Evolutionary conservation across 1,140 invertebrate genomes (phyloP), one percentile per base, ranked within the genome.

Genomic region (Bombus polaris): DNA sequence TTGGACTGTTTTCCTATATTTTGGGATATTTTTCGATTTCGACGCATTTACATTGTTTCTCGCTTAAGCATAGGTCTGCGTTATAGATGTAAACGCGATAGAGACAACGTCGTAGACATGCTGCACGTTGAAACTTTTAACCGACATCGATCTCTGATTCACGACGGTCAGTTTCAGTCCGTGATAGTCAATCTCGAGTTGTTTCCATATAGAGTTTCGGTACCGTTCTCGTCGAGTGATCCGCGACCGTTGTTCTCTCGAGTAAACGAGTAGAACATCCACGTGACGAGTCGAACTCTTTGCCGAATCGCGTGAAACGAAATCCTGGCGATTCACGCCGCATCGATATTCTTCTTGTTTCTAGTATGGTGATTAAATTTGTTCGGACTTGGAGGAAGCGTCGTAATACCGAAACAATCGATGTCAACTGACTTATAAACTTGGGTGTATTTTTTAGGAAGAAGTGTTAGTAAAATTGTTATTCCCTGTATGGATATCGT

Each of bases 381-480:
- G 22, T 22, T 59, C 13, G 75, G 25, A 22, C 4, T 39, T 71
- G 25, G 76, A 71, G 39, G 42, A 76, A 71, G 18, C 70, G 76
- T 42, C 57, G n/a, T 47, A 15, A 65, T 81, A 77, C 66, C 76
- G 68, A 80, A 39, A 22, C 70, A 65, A 76, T 87, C 59, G 75
- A 79, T 79, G 81, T 78, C 47, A 85, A 62, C 89, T 71, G 85
- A 87, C 68, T 88, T 75, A 87, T 93, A 91, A 92, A 93, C 89
- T 89, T 93, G 92, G 88, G 87, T 92, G 93, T 94, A 91, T 93
- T 94, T 94, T 94, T 91, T 93, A 94, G 92, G 86, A 83, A 86
- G 90, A 87, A 88, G 73, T 90, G 83, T 91, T 93, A 92, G 92
- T 90, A 85, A 81, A 88, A 73, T 94, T 93, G 92, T 95, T 95